Conservation (phyloP, 2,113 vertebrate genomes). For the Tachysurus vachellii region DNA sequence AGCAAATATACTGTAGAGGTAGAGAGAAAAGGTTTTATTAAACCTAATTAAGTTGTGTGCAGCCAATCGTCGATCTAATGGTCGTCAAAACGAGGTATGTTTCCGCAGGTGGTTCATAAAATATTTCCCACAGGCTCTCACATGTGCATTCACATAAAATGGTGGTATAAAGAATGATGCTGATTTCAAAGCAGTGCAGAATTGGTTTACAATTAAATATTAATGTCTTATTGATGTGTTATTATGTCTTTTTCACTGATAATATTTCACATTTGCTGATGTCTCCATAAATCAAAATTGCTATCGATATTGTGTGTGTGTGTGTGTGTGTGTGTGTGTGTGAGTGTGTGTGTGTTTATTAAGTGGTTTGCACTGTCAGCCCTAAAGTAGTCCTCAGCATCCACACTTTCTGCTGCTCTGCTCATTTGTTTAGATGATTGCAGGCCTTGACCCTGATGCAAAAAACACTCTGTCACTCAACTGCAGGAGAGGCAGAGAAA, state of each 20-base stretch:
- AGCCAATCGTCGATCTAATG: slow-evolving; percentile 11
- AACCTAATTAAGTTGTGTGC: slow-evolving; percentile 21
- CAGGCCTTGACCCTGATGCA: slow-evolving; percentile 42
- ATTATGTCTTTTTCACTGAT: slow-evolving; percentile 16
- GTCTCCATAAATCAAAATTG: slow-evolving; percentile 1
- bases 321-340: background rate
- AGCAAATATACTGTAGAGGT: background rate
- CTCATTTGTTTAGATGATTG: slow-evolving; percentile 39
- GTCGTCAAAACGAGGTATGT: background rate
- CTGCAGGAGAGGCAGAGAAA: slow-evolving; percentile 9
- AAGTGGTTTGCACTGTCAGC: slow-evolving; percentile 5
- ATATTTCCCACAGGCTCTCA: background rate
- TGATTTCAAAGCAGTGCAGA: background rate
- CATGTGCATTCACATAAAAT: background rate
- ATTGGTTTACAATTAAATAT: slow-evolving; percentile 8
- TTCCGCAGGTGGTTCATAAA: slow-evolving; percentile 24
- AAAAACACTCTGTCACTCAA: slow-evolving; percentile 31
- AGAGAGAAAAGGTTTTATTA: background rate
- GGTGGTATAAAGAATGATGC: background rate
- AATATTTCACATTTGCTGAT: slow-evolving; percentile 1
- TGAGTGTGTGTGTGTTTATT: background rate
- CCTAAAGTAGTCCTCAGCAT: background rate
- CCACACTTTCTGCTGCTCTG: background rate
- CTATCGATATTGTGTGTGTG: background rate
- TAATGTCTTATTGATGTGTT: slow-evolving; percentile 22